These are phyloP conservation scores for Zootermopsis nevadensis DNA, from an alignment of 2,888 invertebrate species.

Conservation along the genomic window DNA sequence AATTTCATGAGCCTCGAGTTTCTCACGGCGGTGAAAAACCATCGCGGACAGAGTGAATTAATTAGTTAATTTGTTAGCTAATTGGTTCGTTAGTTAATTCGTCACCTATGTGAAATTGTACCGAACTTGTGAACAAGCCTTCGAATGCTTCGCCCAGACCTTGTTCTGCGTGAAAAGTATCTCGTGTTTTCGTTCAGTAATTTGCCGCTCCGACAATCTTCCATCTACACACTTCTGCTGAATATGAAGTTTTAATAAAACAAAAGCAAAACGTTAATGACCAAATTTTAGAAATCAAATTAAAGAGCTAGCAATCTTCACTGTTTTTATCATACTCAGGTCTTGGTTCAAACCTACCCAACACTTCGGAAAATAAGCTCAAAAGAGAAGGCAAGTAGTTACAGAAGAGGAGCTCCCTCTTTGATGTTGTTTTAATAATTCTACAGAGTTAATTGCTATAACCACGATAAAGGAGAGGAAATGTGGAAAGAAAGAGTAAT, in stretches of 20 bases:
- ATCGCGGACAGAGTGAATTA: no score
- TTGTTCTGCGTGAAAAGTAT: neutral
- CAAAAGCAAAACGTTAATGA: conserved; percentile 15
- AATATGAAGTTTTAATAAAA: neutral
- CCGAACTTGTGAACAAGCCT: no score
- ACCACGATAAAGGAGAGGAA: conserved; percentile 23
- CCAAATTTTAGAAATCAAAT: conserved; percentile 32
- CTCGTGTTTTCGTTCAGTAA: neutral
- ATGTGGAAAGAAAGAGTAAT: conserved; percentile 1
- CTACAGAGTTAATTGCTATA: conserved; percentile 35
- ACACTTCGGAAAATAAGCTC: conserved; percentile 12
- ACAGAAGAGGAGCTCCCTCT: neutral
- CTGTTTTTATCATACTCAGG: neutral
- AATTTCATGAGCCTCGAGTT: no score
- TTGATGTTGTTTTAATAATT: conserved; percentile 38
- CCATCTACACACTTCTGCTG: neutral
- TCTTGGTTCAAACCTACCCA: neutral
- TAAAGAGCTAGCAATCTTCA: conserved; percentile 20
- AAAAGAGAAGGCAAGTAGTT: conserved; percentile 7
- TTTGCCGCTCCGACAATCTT: neutral
- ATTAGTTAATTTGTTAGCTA: no score
- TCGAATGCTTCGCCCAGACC: neutral
- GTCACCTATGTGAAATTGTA: no score
- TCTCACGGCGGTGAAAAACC: no score
- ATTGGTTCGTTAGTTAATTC: no score